Evolutionary conservation across 1,140 invertebrate species (phyloP).

Genomic region (Octopus sinensis): DNA sequence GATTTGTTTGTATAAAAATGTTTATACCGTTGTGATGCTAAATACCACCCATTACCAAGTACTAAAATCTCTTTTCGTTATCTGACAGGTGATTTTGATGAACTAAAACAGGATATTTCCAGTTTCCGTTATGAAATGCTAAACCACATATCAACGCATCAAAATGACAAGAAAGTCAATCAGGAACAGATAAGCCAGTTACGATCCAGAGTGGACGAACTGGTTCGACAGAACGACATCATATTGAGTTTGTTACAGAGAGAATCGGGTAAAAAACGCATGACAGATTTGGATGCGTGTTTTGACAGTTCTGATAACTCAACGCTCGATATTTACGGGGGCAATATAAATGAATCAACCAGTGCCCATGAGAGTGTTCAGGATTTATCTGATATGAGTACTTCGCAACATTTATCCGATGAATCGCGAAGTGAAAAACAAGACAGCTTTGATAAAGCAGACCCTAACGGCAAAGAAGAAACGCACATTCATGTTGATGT

Average conservation of each 20-base stretch:
- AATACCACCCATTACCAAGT: too few species aligned
- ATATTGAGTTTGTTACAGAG: conserved; percentile 16
- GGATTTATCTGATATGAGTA: conserved; percentile 13
- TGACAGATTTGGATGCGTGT: neutral
- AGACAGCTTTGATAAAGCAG: neutral
- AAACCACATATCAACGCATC: conserved; percentile 33
- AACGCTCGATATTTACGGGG: conserved; percentile 1
- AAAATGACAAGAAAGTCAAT: conserved; percentile 25
- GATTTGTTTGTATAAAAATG: too few species aligned
- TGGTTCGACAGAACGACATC: conserved; percentile 28
- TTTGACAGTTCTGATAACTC: neutral
- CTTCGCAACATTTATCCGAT: neutral
- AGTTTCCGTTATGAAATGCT: conserved; percentile 47
- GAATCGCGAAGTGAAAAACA: neutral
- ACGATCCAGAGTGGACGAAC: conserved; percentile 25
- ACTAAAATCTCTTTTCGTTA: too few species aligned
- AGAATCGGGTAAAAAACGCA: conserved; percentile 6
- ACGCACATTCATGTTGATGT: neutral
- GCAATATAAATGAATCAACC: conserved; percentile 11
- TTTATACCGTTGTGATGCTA: too few species aligned
- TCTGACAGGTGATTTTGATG: conserved; percentile 39
- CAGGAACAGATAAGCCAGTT: conserved; percentile 26
- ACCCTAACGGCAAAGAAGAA: neutral
- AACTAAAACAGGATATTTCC: conserved; percentile 45
- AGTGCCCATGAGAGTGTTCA: conserved; percentile 7